Base-by-base conservation (phyloP, 2,113 vertebrate species). In the Pampusana beccarii region DNA sequence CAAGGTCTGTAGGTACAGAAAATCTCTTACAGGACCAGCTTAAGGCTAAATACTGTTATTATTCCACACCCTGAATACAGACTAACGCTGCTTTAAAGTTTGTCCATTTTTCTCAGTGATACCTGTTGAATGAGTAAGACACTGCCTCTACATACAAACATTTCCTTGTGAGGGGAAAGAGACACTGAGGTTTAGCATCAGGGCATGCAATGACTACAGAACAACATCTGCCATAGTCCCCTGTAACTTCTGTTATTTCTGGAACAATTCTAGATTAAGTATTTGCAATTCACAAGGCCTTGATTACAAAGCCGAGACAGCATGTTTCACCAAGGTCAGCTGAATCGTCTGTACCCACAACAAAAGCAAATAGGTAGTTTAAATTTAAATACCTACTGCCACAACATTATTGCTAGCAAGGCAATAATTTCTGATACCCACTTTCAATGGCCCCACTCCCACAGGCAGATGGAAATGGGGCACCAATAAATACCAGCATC, bases 391-490 rank as follows among this genome's bases (percentile, higher is more conserved):
- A 53, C n/a, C 42, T 46, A 28, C 15, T 5, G 0, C 62, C 2
- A 54, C 24, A 61, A n/a, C 13, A 12, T 28, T 10, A 46, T 14
- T 50, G 31, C 51, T 48, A 29, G 26, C 54, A 65, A 80, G 42
- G 36, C 20, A 38, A 13, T 71, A 0, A 9, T 23, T 86, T 58
- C 80, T 26, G 16, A 48, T 6, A 70, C 11, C 23, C 16, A n/a
- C 9, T 53, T 67, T 17, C 15, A 75, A 16, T 0, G 0, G 16
- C 48, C 13, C 58, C 7, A 10, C 26, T 13, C 12, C 11, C 62
- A 29, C 0, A 0, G 6, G 48, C 26, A 57, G 19, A 42, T 1
- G 53, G 7, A 60, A 56, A 0, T n/a, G 58, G 16, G 58, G 40
- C 38, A 72, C 10, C 33, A 73, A 10, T 5, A 21, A 44, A 65